phyloP scores from a whole-genome alignment of 2,888 invertebrate genomes.

The Pyrochroa serraticornis region DNA sequence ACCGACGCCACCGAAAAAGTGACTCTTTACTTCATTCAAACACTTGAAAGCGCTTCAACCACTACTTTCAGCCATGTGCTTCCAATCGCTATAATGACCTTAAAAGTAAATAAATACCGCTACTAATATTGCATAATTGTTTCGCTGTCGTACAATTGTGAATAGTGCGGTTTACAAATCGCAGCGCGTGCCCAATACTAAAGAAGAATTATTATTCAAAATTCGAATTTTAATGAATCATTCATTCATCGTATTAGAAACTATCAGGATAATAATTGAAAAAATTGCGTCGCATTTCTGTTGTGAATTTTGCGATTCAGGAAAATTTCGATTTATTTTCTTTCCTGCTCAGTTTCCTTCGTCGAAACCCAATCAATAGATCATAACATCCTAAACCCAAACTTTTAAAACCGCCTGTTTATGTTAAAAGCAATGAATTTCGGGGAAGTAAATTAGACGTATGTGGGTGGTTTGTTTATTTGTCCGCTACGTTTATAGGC shows the following conservation, averaged over 20 bases:
- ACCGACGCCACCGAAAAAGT: neutral
- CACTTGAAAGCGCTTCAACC: neutral
- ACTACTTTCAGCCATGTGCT: conserved; percentile 9
- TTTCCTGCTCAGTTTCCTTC: conserved; percentile 14
- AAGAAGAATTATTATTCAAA: conserved; percentile 2
- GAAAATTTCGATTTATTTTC: neutral
- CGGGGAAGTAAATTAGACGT: conserved; percentile 1
- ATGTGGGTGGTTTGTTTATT: neutral
- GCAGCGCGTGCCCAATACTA: conserved; percentile 20
- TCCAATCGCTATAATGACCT: conserved; percentile 16
- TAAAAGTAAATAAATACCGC: conserved; percentile 8
- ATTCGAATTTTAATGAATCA: conserved; percentile 15
- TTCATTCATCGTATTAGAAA: neutral
- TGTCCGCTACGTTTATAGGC: conserved; percentile 4
- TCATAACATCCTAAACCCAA: conserved; percentile 16
- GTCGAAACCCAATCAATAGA: conserved; percentile 1
- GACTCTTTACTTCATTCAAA: neutral
- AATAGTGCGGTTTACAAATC: conserved; percentile 23
- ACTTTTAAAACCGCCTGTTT: conserved; percentile 7
- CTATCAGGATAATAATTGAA: too few species aligned
- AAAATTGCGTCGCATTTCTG: too few species aligned
- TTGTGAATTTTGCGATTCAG: too few species aligned
- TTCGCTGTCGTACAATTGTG: conserved; percentile 14
- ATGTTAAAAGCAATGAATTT: conserved; percentile 12
- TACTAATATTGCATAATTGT: conserved; percentile 24